phyloP scores from a whole-genome alignment of 2,113 vertebrate species.

The Acanthochromis polyacanthus region DNA sequence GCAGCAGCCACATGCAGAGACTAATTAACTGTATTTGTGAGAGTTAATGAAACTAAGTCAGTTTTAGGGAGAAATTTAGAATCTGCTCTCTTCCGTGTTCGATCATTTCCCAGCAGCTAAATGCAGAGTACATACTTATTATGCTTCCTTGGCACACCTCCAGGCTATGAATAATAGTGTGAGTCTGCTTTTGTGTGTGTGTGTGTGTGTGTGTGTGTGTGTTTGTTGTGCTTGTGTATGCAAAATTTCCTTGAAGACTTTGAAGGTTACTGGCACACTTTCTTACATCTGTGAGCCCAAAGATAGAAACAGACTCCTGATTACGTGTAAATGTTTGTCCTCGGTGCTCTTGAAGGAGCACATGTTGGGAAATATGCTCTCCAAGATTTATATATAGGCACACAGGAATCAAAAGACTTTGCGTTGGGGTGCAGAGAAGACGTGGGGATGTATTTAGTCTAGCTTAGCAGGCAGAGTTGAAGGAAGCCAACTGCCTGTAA shows the following conservation, averaged over 20 bases:
- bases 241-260: slow-evolving; percentile 14
- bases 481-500: too few species aligned
- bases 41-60: slow-evolving; percentile 31
- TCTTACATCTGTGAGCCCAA: neutral
- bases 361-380: too few species aligned
- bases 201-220: neutral
- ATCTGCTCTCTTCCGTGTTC: slow-evolving; percentile 12
- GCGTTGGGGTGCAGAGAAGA: too few species aligned
- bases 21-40: slow-evolving; percentile 33
- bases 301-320: neutral
- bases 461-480: too few species aligned
- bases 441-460: too few species aligned
- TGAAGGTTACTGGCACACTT: slow-evolving; percentile 24
- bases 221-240: neutral
- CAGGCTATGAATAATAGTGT: neutral
- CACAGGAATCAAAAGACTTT: too few species aligned
- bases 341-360: too few species aligned
- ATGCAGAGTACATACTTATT: slow-evolving; percentile 17
- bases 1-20: neutral
- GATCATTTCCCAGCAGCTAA: slow-evolving; percentile 7
- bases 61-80: slow-evolving; percentile 6
- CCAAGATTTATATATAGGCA: too few species aligned
- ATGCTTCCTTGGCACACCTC: slow-evolving; percentile 18
- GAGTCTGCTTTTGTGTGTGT: slow-evolving; percentile 5
- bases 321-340: too few species aligned